Base-by-base conservation (phyloP, 2,113 vertebrate genomes). In the Eidolon helvum region DNA sequence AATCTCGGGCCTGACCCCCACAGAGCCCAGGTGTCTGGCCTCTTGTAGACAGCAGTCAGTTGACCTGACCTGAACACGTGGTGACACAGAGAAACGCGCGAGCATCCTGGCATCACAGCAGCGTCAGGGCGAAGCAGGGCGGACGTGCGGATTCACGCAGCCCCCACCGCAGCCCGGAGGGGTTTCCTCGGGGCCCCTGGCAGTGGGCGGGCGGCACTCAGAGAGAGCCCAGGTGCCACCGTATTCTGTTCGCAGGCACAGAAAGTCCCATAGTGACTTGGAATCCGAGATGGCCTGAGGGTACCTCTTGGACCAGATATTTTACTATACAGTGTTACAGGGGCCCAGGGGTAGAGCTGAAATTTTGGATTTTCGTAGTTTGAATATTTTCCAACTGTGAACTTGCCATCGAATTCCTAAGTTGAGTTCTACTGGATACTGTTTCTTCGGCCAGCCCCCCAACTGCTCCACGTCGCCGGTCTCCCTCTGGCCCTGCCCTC, bases 401-500 rank as follows among this genome's bases (percentile, higher is more conserved):
- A 26, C 74, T 91, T 91, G 72, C 66, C 55, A 5, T 74, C 65
- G 21, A 24, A 72, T 78, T 72, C 79, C 69, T 59, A 72, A 83
- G 91, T 3, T 18, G 80, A 21, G 5, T 57, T 77, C 61, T 40
- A 0, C 9, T 14, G 15, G 63, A 61, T 10, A 35, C 55, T 24
- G 50, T 7, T 6, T 35, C 12, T 71, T 33, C 90, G 80, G 53
- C 55, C 16, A 8, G 18, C 38, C 40, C 48, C 48, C 53, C 1
- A 2, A 10, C 10, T 21, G 63, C 8, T n/a, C 21, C 68, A 5
- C 0, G 0, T 43, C 7, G 30, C 82, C 43, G 2, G 3, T 19
- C 71, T 57, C n/a, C n/a, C 45, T 65, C 11, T 3, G 1, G 5
- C 38, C 45, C 30, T 6, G 2, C 40, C 59, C 35, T 19, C 21